These are phyloP conservation scores for Tryphoninae sp. DNA, from an alignment of 2,888 invertebrate genomes.

Conservation along the genomic window DNA sequence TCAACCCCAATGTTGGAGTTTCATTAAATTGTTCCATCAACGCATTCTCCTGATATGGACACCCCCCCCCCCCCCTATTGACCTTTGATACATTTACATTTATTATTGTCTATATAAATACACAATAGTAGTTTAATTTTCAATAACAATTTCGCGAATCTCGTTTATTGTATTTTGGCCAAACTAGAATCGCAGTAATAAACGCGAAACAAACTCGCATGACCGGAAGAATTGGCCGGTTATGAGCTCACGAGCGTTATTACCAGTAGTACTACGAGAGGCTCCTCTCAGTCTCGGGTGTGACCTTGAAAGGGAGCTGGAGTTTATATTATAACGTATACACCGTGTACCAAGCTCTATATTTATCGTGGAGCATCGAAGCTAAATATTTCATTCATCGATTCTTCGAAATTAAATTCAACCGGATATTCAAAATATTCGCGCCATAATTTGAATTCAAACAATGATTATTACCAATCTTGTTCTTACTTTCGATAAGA, in stretches of 20 bases:
- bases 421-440: not conserved
- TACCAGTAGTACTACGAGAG: slow-evolving; percentile 29
- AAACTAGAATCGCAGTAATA: slow-evolving; percentile 27
- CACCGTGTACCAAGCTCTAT: not conserved
- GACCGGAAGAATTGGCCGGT: slow-evolving; percentile 60
- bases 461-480: no score
- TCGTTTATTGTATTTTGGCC: slow-evolving; percentile 18
- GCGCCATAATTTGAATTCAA: no score
- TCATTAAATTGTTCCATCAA: no score
- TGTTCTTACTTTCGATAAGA: no score
- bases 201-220: slow-evolving; percentile 41
- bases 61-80: no score
- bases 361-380: slow-evolving; percentile 22
- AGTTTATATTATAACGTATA: slow-evolving; percentile 14
- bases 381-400: not conserved
- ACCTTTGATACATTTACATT: no score
- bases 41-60: no score
- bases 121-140: slow-evolving; percentile 7
- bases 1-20: no score
- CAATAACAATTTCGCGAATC: slow-evolving; percentile 18
- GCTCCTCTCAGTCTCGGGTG: slow-evolving; percentile 26
- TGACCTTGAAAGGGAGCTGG: slow-evolving; percentile 52
- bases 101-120: not conserved
- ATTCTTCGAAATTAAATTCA: not conserved
- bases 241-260: slow-evolving; percentile 52